Percentiles rank a stretch among this genome's conserved stretches.
Evolutionary conservation across 2,113 vertebrate species (phyloP).

Genomic region (Bombycilla garrulus): DNA sequence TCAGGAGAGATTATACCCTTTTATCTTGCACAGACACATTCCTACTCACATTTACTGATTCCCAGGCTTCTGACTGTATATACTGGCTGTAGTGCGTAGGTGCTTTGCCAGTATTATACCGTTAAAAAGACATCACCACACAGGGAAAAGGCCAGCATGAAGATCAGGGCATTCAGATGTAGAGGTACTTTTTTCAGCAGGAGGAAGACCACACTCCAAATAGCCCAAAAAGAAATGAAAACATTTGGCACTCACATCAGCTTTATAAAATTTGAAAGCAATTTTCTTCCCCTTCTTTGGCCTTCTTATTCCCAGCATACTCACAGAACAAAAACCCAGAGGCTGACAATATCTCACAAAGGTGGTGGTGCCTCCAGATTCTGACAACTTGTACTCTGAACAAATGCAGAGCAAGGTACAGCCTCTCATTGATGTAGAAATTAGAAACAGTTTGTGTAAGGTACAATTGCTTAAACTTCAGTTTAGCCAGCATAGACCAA

Average conservation of each 20-base stretch:
- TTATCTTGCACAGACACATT: not conserved
- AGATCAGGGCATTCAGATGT: not conserved
- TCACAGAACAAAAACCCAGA: not conserved
- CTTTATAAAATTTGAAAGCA: conserved; percentile 25
- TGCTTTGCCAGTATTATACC: not conserved
- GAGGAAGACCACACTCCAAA: not conserved
- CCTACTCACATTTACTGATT: not conserved
- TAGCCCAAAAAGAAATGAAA: not conserved
- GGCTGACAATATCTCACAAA: conserved; percentile 30
- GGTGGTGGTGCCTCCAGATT: conserved; percentile 28
- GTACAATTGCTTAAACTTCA: conserved; percentile 23
- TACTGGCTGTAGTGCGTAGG: not conserved
- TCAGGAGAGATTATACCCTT: not conserved
- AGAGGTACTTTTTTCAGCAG: not conserved
- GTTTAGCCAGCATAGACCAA: conserved; percentile 22
- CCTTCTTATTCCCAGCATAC: not conserved
- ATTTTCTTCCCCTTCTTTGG: conserved; percentile 7
- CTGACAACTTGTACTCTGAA: conserved; percentile 17
- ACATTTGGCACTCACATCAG: not conserved
- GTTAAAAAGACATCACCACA: not conserved
- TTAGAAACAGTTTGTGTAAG: conserved; percentile 32
- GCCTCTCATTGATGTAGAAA: conserved; percentile 2
- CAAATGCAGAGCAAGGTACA: conserved; percentile 8
- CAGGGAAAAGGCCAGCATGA: not conserved
- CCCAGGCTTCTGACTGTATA: not conserved